phyloP scores from a whole-genome alignment of 2,113 vertebrate species.

The Motacilla alba region DNA sequence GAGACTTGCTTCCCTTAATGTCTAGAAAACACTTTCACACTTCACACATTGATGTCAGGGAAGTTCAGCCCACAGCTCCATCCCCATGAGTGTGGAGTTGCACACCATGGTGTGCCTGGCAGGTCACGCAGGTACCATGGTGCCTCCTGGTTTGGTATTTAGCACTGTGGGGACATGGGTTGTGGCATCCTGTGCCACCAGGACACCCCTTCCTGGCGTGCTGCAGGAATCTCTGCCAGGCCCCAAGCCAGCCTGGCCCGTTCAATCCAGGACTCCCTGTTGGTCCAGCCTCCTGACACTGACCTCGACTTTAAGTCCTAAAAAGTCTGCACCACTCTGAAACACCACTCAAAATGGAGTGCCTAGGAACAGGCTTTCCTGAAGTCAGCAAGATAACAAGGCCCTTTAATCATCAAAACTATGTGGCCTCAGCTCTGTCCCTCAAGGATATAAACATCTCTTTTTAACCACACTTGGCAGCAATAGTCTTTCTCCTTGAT shows the following conservation, averaged over 20 bases:
- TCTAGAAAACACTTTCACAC: not conserved
- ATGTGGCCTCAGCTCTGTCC: not conserved
- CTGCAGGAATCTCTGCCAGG: not conserved
- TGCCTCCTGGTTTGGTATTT: not conserved
- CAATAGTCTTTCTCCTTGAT: not conserved
- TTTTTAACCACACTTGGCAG: conserved; percentile 31
- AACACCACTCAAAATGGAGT: fast-evolving
- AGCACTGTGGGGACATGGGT: not conserved
- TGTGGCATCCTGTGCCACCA: not conserved
- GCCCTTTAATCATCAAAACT: conserved; percentile 18
- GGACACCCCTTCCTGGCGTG: fast-evolving
- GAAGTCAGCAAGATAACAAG: conserved; percentile 20
- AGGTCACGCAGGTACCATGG: not conserved
- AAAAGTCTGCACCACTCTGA: not conserved
- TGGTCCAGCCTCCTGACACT: not conserved
- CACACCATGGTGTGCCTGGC: fast-evolving
- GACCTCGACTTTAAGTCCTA: not conserved
- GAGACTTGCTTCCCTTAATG: not conserved
- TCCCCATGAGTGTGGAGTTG: fast-evolving
- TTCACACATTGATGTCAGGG: not conserved
- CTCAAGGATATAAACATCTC: conserved; percentile 21
- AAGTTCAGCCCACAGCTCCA: not conserved
- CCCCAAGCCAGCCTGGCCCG: not conserved
- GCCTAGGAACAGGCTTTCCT: not conserved
- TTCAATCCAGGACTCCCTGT: not conserved